Percentiles rank a stretch among this genome's conserved stretches.
These are phyloP conservation scores for Cryptus viduatorius DNA, from an alignment of 2,888 invertebrate species.

Conservation along the genomic window DNA sequence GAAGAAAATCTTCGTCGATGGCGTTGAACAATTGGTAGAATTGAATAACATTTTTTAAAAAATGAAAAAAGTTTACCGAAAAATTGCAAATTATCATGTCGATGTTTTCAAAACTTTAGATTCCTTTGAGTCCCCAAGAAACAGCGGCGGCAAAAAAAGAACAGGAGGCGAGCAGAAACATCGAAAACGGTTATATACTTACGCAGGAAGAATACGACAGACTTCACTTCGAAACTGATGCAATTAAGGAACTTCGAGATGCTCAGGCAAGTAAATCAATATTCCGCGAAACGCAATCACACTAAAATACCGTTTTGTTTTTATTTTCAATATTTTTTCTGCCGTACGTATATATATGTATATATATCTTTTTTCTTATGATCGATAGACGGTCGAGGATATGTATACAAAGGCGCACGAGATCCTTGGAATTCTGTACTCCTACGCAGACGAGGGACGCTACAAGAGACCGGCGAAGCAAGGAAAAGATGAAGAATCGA, in stretches of 20 bases:
- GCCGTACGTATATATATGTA: slow-evolving; percentile 2
- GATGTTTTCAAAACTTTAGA: slow-evolving; percentile 58
- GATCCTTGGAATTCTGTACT: slow-evolving; percentile 86
- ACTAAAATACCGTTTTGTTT: background rate
- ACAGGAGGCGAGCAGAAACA: slow-evolving; percentile 85
- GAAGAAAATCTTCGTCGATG: slow-evolving; percentile 72
- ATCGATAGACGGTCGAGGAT: slow-evolving; percentile 89
- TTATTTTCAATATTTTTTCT: slow-evolving; percentile 45
- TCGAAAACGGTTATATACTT: slow-evolving; percentile 87
- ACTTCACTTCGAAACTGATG: slow-evolving; percentile 88
- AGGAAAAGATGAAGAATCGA: slow-evolving; percentile 19
- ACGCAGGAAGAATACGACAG: slow-evolving; percentile 87
- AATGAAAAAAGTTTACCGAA: background rate
- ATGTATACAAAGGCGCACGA: slow-evolving; percentile 89
- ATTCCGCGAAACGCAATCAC: slow-evolving; percentile 26
- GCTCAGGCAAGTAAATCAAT: slow-evolving; percentile 86
- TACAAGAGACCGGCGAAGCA: slow-evolving; percentile 63
- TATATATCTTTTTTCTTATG: background rate
- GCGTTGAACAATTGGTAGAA: slow-evolving; percentile 71
- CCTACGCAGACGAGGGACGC: slow-evolving; percentile 73
- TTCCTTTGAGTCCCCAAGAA: slow-evolving; percentile 74
- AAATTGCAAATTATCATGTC: too few relatives aligned
- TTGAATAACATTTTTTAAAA: slow-evolving; percentile 7
- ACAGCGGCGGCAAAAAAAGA: slow-evolving; percentile 77
- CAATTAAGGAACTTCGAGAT: slow-evolving; percentile 87